phyloP scores from a whole-genome alignment of 2,797 vertebrate species.

The Macrochelys suwanniensis region DNA sequence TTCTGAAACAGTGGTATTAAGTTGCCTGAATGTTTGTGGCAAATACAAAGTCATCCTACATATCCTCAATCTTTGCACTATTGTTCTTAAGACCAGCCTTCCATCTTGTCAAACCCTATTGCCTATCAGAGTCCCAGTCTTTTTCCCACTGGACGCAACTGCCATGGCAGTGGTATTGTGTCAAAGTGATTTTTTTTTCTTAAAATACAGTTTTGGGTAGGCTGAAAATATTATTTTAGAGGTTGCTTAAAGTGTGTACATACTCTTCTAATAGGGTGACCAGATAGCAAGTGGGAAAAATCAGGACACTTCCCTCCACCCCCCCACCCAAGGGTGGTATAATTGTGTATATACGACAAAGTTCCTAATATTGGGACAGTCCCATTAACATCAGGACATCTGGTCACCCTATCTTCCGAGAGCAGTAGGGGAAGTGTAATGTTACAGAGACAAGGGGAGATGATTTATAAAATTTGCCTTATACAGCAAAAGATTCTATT shows the following conservation, averaged over 20 bases:
- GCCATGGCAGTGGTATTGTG: neutral
- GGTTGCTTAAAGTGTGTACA: constrained; percentile 15
- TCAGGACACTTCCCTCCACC: too few species aligned
- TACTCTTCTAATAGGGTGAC: neutral
- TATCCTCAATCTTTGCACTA: neutral
- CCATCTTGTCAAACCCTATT: constrained; percentile 39
- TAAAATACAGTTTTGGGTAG: neutral
- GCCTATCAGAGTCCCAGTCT: constrained; percentile 45
- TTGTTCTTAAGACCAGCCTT: constrained; percentile 36
- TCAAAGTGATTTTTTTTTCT: neutral
- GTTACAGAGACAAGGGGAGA: constrained; percentile 20
- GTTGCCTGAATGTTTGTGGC: neutral
- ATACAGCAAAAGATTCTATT: neutral
- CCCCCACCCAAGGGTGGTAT: too few species aligned
- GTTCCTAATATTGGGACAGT: too few species aligned
- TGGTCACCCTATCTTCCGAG: neutral
- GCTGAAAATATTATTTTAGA: constrained; percentile 48
- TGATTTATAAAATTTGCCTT: neutral
- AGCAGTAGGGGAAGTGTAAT: constrained; percentile 29
- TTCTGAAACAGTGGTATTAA: neutral
- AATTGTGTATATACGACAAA: too few species aligned
- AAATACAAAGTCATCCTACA: constrained; percentile 28
- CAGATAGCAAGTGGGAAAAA: too few species aligned
- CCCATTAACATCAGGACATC: too few species aligned
- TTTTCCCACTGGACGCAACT: constrained; percentile 10